Evolutionary conservation across 2,888 invertebrate species (phyloP), one percentile per base, ranked within the genome.

Genomic region (Drosophila cognata): DNA sequence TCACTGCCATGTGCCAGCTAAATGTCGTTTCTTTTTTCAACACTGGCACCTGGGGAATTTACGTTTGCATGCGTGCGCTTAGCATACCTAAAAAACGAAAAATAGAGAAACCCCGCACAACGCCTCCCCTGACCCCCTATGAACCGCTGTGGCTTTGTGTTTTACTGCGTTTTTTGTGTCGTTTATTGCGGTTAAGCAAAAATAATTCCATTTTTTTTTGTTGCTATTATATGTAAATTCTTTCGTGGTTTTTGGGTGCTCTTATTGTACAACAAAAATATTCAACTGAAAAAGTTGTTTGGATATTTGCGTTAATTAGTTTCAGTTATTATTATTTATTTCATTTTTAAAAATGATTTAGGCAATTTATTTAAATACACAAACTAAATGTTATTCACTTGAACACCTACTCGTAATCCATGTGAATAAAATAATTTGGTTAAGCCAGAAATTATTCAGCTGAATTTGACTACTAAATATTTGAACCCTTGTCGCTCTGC

Each of bases 21-120:
- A 56, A 70, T 70, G 85, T 79, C 88, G 71, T 66, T 76, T 66
- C 53, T 74, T 56, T 66, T 72, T 46, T 61, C 66, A 71, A 51
- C 85, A 69, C 78, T 77, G 81, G 66, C 88, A 88, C 83, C 86
- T 88, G 73, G 79, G 81, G 79, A 83, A 83, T 88, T 81, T 72
- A 74, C 84, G 73, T 84, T 75, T 81, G 83, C 72, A 82, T 84
- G 88, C 83, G 84, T 87, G 77, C 82, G 72, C 74, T 84, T 81
- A 78, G 77, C 81, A 79, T 74, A 75, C 72, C 68, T 67, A 5
- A 10, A 29, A 38, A 13, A 38, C n/a, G 21, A 41, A 56, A 29
- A 51, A 18, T 25, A 6, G 29, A 43, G 41, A 28, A 76, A 46
- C 41, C 29, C 55, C 57, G 33, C 51, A 33, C 57, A 46, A n/a